Conservation (phyloP, 2,797 vertebrate genomes). For the Lepilemur septentrionalis region DNA sequence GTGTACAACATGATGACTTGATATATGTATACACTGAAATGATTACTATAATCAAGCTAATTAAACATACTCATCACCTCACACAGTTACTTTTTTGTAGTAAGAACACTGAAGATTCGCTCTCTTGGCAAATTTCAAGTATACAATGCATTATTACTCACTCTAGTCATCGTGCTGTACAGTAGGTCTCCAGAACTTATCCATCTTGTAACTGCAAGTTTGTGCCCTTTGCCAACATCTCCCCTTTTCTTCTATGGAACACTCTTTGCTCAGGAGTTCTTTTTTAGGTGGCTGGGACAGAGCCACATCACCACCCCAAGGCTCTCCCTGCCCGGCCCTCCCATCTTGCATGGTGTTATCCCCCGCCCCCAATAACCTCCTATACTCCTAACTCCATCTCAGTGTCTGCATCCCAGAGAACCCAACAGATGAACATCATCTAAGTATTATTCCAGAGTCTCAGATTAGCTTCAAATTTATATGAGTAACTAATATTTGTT, state of each 20-base stretch:
- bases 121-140: not conserved
- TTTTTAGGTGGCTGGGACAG: not conserved
- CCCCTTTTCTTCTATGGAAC: not conserved
- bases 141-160: not conserved
- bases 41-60: not conserved
- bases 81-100: not conserved
- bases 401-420: not conserved
- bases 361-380: not conserved
- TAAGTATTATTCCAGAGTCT: not conserved
- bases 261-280: not conserved
- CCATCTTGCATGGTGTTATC: not conserved
- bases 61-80: not conserved
- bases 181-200: not conserved
- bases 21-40: not conserved
- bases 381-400: not conserved
- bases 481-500: not conserved
- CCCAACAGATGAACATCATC: not conserved
- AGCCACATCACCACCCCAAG: not conserved
- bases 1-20: not conserved
- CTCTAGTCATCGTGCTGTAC: not conserved
- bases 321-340: not conserved
- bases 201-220: not conserved
- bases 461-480: not conserved
- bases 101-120: not conserved
- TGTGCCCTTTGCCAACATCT: not conserved